Evolutionary conservation across 2,888 invertebrate genomes (phyloP), one percentile per base, ranked within the genome.

Genomic region (Dendrolimus houi): DNA sequence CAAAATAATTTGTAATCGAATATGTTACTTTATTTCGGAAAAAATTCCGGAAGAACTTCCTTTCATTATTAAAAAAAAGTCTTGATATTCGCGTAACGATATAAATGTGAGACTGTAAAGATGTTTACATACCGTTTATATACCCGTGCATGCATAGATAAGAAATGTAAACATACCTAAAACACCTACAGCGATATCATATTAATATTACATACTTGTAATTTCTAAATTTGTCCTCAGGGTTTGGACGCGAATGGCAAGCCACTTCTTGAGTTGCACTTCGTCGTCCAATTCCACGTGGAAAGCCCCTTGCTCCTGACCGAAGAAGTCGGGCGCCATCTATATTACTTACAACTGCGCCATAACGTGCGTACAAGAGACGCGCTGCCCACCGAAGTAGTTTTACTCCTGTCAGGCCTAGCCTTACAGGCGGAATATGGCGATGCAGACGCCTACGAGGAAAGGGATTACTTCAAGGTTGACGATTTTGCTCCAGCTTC

Each of bases 401-500:
- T 95, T 70, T 94, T 97, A 76, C 92, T 96, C 65, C 92, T 98
- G 74, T 97, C 97, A 54, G 97, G 97, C 14, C 92, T 96, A 73
- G 97, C 98, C 59, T 92, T 99, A 68, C 98, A 98, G 90, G 97
- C 98, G 53, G 98, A 98, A 85, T 93, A 95, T 77, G 98, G 98
- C 52, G 96, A 97, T 86, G 95, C 91, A 63, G 83, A 87, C 57
- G 67, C 76, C 52, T 83, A 83, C 60, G 83, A 84, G 59, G 80
- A 83, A 64, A 70, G 81, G 62, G 85, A 89, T 66, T 88, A 89
- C 64, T 98, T 97, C 85, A 95, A 96, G 73, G 94, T 96, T 42
- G 94, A 96, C 74, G 96, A 96, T 72, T 97, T 97, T 83, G 95
- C 97, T 64, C 96, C 97, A 56, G 88, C 93, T 9, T 92, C 92